Percentiles rank a stretch among this genome's conserved stretches.
phyloP scores from a whole-genome alignment of 2,113 vertebrate species.

The Chloebia gouldiae region DNA sequence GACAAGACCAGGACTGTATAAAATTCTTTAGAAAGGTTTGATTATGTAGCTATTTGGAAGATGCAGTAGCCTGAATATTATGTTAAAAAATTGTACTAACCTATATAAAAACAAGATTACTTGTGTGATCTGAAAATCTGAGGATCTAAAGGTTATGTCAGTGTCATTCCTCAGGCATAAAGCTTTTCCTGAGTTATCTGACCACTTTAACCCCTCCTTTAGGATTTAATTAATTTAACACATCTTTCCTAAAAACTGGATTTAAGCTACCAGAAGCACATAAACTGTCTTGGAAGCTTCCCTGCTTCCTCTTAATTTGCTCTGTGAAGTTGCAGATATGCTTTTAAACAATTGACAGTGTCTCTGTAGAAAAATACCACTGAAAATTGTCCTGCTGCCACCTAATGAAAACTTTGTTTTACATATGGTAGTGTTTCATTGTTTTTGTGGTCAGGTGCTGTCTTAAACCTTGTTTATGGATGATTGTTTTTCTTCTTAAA shows the following conservation, averaged over 20 bases:
- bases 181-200: background rate
- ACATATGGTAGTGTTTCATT: background rate
- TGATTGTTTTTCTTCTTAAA: background rate
- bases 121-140: background rate
- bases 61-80: background rate
- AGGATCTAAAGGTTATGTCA: background rate
- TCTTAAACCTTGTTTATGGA: background rate
- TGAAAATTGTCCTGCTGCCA: background rate
- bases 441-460: background rate
- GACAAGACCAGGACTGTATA: background rate
- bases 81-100: background rate
- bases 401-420: background rate
- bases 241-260: background rate
- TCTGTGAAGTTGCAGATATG: background rate
- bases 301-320: background rate
- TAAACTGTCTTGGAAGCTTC: background rate
- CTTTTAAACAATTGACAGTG: background rate
- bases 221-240: background rate
- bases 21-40: background rate
- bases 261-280: background rate
- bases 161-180: background rate
- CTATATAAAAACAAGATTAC: background rate
- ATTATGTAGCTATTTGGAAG: background rate
- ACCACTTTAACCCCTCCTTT: background rate
- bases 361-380: background rate